phyloP scores from a whole-genome alignment of 1,140 invertebrate genomes.

The Amyelois transitella region DNA sequence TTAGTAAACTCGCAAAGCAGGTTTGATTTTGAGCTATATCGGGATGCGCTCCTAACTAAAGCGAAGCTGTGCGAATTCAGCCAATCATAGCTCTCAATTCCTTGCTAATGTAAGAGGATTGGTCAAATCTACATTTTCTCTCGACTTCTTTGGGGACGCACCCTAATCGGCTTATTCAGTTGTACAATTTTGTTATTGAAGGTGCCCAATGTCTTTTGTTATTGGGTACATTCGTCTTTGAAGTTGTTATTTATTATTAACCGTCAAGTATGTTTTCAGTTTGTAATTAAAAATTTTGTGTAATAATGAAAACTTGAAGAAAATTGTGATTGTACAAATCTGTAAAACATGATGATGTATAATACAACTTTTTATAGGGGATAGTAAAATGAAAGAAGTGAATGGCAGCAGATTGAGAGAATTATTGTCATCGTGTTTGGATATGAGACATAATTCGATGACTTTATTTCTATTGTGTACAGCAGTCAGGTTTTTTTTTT shows the following conservation, averaged over 20 bases:
- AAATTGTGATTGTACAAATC: neutral
- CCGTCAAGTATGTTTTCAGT: neutral
- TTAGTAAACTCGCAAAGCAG: too few relatives aligned
- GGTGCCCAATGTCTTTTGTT: too few relatives aligned
- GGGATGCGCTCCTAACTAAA: too few relatives aligned
- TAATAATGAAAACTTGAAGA: neutral
- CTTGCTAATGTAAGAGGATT: too few relatives aligned
- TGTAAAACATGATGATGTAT: neutral
- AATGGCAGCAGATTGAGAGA: neutral
- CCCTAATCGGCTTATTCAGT: too few relatives aligned
- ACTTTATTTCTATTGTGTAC: neutral
- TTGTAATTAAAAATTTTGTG: neutral
- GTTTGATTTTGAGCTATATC: too few relatives aligned
- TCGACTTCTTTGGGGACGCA: too few relatives aligned
- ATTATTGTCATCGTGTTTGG: neutral
- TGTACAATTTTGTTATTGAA: too few relatives aligned
- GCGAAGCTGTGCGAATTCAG: too few relatives aligned
- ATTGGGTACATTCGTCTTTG: neutral
- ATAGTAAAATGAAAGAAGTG: neutral
- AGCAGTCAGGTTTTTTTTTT: neutral
- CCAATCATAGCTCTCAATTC: too few relatives aligned
- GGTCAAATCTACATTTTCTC: too few relatives aligned
- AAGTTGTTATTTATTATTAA: neutral
- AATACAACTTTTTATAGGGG: neutral
- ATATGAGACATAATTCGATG: neutral